Conservation (phyloP, 2,888 invertebrate species). For the Stenoptilia bipunctidactyla region DNA sequence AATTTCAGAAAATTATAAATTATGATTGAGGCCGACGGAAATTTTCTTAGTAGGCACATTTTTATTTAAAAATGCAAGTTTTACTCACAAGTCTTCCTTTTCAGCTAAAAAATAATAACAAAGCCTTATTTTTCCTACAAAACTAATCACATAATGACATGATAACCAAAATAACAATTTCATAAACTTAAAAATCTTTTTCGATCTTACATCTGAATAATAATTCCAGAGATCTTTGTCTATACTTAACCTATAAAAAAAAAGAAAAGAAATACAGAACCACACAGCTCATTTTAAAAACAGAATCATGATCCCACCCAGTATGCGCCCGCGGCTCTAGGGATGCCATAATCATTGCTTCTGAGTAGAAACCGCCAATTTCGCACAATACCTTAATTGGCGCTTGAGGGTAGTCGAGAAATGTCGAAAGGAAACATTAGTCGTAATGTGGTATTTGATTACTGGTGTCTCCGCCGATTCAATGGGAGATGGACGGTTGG, state of each 20-base stretch:
- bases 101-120: no score
- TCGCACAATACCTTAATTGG: slow-evolving; percentile 32
- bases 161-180: no score
- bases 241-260: not conserved
- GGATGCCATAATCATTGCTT: slow-evolving; percentile 16
- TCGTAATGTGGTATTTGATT: not conserved
- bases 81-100: no score
- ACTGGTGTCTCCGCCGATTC: not conserved
- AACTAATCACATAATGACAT: no score
- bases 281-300: not conserved
- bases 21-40: no score
- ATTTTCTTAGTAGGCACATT: no score
- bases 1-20: no score
- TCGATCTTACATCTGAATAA: no score
- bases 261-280: not conserved
- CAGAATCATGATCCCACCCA: not conserved
- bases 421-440: slow-evolving; percentile 10
- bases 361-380: slow-evolving; percentile 22
- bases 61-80: no score
- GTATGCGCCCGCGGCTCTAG: slow-evolving; percentile 6
- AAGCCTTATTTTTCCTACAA: no score
- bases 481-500: not conserved
- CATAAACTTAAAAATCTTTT: no score
- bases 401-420: slow-evolving; percentile 17
- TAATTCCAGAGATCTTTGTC: no score